Conservation (phyloP, 2,888 invertebrate genomes). For the Pyrochroa serraticornis region DNA sequence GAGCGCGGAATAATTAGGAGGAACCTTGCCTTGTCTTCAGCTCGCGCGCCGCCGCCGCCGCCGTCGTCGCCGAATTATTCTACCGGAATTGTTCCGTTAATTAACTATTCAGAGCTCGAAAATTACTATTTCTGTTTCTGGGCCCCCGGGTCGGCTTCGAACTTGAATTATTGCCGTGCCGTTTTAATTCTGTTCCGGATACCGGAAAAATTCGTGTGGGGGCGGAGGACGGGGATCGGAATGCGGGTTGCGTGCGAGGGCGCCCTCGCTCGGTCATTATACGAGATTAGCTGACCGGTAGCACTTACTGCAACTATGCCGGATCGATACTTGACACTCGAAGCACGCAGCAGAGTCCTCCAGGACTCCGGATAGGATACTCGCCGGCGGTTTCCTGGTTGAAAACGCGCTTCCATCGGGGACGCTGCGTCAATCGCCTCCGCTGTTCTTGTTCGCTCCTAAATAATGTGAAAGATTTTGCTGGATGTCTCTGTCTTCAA, state of each 20-base stretch:
- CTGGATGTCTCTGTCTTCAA: too few relatives aligned
- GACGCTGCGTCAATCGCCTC: too few relatives aligned
- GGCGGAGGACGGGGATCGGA: neutral
- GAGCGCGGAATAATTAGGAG: conserved; percentile 52
- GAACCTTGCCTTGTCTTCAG: conserved; percentile 42
- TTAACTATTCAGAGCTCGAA: conserved; percentile 46
- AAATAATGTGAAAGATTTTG: too few relatives aligned
- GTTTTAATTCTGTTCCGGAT: neutral
- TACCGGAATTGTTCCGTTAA: conserved; percentile 51
- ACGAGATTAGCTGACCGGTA: conserved; percentile 32
- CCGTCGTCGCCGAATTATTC: conserved; percentile 45
- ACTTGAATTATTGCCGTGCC: conserved; percentile 10
- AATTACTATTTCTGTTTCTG: conserved; percentile 35
- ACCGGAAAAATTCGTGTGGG: neutral
- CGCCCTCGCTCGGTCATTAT: conserved; percentile 29
- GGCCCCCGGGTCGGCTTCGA: conserved; percentile 5
- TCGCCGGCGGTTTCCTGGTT: neutral
- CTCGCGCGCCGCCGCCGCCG: too few relatives aligned
- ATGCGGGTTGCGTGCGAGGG: conserved; percentile 20
- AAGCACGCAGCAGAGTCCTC: conserved; percentile 24
- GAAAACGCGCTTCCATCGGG: neutral
- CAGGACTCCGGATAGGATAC: conserved; percentile 7
- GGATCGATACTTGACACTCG: conserved; percentile 29
- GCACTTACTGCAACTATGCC: conserved; percentile 15
- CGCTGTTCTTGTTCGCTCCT: too few relatives aligned